Percentiles rank a stretch among this genome's conserved stretches.
Evolutionary conservation across 2,113 vertebrate species (phyloP).

Genomic region (Mionectes macconnelli): DNA sequence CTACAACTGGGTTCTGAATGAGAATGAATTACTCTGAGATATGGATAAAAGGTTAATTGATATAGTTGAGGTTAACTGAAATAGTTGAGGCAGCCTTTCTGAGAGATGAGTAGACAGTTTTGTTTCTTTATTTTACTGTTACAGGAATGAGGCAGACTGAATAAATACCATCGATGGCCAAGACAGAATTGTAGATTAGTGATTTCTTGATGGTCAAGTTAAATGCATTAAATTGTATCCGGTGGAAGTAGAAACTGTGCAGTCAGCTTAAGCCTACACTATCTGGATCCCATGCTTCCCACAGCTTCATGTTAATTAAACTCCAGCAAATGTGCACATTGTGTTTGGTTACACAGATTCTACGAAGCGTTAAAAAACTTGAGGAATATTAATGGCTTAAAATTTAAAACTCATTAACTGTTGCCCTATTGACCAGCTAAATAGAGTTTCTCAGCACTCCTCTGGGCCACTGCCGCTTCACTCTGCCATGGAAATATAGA

Average conservation of each 20-base stretch:
- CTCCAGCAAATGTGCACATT: neutral
- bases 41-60: neutral
- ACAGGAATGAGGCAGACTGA: neutral
- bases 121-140: neutral
- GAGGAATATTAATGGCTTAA: neutral
- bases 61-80: neutral
- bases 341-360: neutral
- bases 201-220: neutral
- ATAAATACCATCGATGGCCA: neutral
- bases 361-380: neutral
- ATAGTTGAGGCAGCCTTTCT: neutral
- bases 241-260: neutral
- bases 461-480: neutral
- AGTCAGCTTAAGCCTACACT: neutral
- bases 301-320: neutral
- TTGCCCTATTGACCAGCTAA: neutral
- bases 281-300: neutral
- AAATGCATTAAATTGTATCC: neutral
- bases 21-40: neutral
- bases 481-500: neutral
- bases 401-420: slow-evolving; percentile 2
- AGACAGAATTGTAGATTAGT: neutral
- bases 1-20: neutral
- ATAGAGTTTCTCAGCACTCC: neutral
- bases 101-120: neutral